Percentiles rank a stretch among this genome's conserved stretches.
phyloP scores from a whole-genome alignment of 2,888 invertebrate species.

The Sabatieria punctata region DNA sequence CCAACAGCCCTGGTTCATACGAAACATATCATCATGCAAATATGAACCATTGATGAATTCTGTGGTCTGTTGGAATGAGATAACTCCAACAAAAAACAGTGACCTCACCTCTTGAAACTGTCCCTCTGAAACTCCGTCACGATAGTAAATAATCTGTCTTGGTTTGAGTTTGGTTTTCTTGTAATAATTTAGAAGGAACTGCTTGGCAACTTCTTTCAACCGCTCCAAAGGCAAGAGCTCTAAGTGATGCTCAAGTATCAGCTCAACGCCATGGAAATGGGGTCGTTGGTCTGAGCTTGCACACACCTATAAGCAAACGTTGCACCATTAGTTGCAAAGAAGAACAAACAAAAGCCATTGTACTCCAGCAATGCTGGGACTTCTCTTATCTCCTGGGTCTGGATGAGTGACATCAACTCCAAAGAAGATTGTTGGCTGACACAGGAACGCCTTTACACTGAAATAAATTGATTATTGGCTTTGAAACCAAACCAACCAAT shows the following conservation, averaged over 20 bases:
- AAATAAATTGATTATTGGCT: no score
- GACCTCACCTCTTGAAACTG: constrained; percentile 8
- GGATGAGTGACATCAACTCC: constrained; percentile 85
- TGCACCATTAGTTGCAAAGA: no score
- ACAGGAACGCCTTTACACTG: constrained; percentile 31
- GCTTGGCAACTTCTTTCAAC: background rate
- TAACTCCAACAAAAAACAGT: background rate
- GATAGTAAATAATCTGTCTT: constrained; percentile 8
- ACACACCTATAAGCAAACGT: constrained; percentile 1
- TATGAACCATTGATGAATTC: no score
- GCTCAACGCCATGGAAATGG: background rate
- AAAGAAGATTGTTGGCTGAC: constrained; percentile 46
- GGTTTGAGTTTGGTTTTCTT: constrained; percentile 1
- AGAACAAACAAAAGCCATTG: background rate
- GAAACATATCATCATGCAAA: no score
- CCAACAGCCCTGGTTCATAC: no score
- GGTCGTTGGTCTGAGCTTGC: background rate
- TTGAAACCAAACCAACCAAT: no score
- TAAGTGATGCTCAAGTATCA: background rate
- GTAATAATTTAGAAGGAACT: background rate
- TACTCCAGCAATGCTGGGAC: constrained; percentile 10
- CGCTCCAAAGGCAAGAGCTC: background rate
- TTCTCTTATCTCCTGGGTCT: constrained; percentile 47
- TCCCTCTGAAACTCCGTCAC: constrained; percentile 11
- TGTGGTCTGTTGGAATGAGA: no score